These are phyloP conservation scores for Spinus pinus DNA, from an alignment of 2,797 vertebrate genomes.

Conservation along the genomic window DNA sequence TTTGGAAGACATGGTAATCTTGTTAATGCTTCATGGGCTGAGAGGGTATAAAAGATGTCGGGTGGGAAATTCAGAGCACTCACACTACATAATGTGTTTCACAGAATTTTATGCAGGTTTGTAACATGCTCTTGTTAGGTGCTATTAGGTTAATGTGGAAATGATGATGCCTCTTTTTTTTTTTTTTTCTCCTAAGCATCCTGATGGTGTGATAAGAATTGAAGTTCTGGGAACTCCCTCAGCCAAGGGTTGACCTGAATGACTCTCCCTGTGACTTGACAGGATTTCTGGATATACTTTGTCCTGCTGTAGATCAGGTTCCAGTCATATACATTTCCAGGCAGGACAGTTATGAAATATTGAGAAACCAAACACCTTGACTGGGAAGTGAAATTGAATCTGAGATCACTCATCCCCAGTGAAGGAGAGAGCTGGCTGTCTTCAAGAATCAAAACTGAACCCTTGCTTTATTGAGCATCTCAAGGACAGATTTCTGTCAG, in stretches of 20 bases:
- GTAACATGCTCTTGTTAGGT: not conserved
- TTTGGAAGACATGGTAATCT: not conserved
- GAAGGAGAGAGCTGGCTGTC: not conserved
- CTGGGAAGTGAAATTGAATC: not conserved
- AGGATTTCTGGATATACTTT: not conserved
- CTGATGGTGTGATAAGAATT: not conserved
- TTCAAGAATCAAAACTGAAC: not conserved
- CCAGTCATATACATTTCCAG: not conserved
- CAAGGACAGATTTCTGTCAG: conserved; percentile 10
- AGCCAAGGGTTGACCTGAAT: not conserved
- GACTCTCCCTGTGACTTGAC: not conserved
- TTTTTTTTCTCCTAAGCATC: not conserved
- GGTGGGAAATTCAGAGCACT: not conserved
- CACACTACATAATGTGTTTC: not conserved
- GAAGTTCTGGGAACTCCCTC: conserved; percentile 15
- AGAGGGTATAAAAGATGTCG: not conserved
- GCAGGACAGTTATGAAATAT: conserved; percentile 19
- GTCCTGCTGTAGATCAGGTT: conserved; percentile 5
- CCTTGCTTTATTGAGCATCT: not conserved
- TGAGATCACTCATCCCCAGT: not conserved
- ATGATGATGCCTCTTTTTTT: not conserved
- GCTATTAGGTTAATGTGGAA: not conserved
- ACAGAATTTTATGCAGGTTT: not conserved
- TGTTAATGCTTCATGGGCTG: not conserved
- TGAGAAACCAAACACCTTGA: conserved; percentile 1